phyloP scores from a whole-genome alignment of 23 tunicate species.

The Oikopleura vanhoeffeni region DNA sequence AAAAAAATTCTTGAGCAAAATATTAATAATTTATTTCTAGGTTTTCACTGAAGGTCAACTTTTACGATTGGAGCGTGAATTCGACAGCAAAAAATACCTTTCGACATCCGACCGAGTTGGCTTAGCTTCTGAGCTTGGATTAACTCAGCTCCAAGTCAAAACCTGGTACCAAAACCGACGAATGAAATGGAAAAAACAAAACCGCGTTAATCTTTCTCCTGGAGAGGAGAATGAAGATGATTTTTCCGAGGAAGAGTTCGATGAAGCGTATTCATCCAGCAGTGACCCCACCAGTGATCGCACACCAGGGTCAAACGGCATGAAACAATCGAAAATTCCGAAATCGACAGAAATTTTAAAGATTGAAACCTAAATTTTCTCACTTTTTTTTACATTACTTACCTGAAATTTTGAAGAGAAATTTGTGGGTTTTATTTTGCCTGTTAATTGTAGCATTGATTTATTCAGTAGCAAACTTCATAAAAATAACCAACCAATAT shows the following conservation, averaged over 20 bases:
- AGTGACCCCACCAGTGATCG: background rate
- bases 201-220: background rate
- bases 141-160: slow-evolving; percentile 77
- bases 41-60: slow-evolving; percentile 88
- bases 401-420: no score
- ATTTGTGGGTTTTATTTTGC: no score
- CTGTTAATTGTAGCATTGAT: no score
- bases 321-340: no score
- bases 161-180: slow-evolving; percentile 94
- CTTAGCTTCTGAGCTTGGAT: slow-evolving; percentile 50
- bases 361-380: no score
- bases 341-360: no score
- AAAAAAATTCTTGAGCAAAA: no score
- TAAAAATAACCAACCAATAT: no score
- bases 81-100: slow-evolving; percentile 72
- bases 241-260: background rate
- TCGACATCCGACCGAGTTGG: slow-evolving; percentile 89
- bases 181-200: slow-evolving; percentile 95
- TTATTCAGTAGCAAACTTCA: no score
- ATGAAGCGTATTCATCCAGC: background rate
- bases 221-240: background rate
- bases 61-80: slow-evolving; percentile 70
- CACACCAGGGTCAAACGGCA: no score
- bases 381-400: no score
- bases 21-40: background rate